Evolutionary conservation across 2,113 vertebrate genomes (phyloP), one percentile per base, ranked within the genome.

Genomic region (Notiomystis cincta): DNA sequence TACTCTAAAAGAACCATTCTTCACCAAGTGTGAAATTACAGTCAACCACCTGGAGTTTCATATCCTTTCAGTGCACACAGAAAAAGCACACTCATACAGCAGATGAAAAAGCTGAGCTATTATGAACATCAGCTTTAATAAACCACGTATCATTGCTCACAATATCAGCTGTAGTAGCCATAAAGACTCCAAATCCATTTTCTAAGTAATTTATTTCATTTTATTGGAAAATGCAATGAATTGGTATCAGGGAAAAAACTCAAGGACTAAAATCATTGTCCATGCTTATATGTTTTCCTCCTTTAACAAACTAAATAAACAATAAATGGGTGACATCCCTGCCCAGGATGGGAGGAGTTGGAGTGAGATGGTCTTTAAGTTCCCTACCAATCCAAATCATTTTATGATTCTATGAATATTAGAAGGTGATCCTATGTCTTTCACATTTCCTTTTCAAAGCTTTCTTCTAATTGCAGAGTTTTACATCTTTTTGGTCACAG

Each of bases 21-120:
- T 92, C 2, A 4, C 60, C 93, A 88, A 70, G 31, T 47, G 91
- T n/a, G 62, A 95, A 90, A 96, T 82, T 90, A 87, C 45, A 77
- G 70, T 47, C 84, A 88, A 93, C 75, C 78, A 93, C 96, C 89
- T 88, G 62, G 53, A 91, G 91, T 94, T 96, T 94, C 84, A 93
- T 38, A 95, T 93, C 84, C 62, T 90, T 89, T 73, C 27, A 17
- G 35, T 19, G 15, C 51, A 90, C 91, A 87, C 87, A 72, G 65
- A 57, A 87, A 95, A 60, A 71, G 45, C 45, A 35, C 14, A 76
- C 28, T 87, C 57, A 78, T n/a, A 58, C 31, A 91, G 61, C 38
- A 95, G 61, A 45, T 76, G 70, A 91, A 85, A 66, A 96, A 91
- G 65, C 21, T 42, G 87, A 47, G 44, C 66, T 88, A 70, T 65